phyloP scores from a whole-genome alignment of 1,140 invertebrate species.

The Drosophila gunungcola region DNA sequence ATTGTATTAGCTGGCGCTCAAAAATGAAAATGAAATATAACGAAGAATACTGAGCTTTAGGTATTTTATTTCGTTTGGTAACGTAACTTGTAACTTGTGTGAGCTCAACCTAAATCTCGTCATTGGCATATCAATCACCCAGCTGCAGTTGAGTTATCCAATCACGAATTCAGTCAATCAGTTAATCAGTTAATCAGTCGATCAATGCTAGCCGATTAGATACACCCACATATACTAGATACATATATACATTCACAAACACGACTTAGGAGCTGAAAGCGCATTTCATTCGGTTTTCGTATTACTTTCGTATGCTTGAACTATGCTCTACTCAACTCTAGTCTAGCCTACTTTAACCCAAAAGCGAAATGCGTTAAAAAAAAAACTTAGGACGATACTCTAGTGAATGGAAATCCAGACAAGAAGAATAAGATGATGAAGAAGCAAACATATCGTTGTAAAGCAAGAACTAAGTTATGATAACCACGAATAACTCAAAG shows the following conservation, averaged over 20 bases:
- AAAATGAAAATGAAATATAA: slow-evolving; percentile 4
- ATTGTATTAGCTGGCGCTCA: slow-evolving; percentile 37
- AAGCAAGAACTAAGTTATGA: slow-evolving; percentile 44
- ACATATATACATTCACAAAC: slow-evolving; percentile 15
- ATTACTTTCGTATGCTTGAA: slow-evolving; percentile 55
- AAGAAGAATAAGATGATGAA: slow-evolving; percentile 22
- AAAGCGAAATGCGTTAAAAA: slow-evolving; percentile 17
- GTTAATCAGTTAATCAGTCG: slow-evolving; percentile 26
- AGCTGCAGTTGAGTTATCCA: slow-evolving; percentile 22
- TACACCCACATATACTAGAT: neutral
- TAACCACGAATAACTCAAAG: slow-evolving; percentile 33
- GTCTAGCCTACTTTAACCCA: slow-evolving; percentile 41
- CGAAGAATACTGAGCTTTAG: slow-evolving; percentile 13
- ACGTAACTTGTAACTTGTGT: slow-evolving; percentile 11
- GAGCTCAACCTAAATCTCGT: slow-evolving; percentile 12
- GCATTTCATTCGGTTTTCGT: slow-evolving; percentile 54
- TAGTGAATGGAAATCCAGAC: slow-evolving; percentile 19
- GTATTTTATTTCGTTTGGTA: slow-evolving; percentile 28
- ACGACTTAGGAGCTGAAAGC: slow-evolving; percentile 44
- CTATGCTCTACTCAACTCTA: slow-evolving; percentile 35
- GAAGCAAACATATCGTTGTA: slow-evolving; percentile 79
- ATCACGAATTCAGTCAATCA: slow-evolving; percentile 15
- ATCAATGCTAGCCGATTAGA: slow-evolving; percentile 30
- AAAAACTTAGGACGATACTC: slow-evolving; percentile 9
- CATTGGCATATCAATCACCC: slow-evolving; percentile 31